Evolutionary conservation across 2,113 vertebrate genomes (phyloP).

Genomic region (Glaucidium brasilianum): DNA sequence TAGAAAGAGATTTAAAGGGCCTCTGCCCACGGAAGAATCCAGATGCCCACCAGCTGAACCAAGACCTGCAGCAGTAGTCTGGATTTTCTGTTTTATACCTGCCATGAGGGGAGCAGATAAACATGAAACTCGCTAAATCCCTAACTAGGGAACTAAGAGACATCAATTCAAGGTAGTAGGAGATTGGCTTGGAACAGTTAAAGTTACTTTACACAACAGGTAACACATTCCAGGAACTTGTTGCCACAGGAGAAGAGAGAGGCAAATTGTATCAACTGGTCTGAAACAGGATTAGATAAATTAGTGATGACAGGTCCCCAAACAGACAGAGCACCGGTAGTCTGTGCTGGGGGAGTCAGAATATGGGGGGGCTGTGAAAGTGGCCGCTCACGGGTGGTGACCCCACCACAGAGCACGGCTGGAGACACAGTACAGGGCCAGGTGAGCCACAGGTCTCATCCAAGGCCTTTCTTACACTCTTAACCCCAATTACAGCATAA

Average conservation of each 20-base stretch:
- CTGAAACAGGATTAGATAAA: neutral
- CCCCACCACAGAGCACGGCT: neutral
- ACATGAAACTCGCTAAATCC: rapidly evolving
- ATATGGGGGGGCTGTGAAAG: rapidly evolving
- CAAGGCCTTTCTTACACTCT: neutral
- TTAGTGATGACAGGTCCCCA: rapidly evolving
- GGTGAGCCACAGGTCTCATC: neutral
- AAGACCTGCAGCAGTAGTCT: neutral
- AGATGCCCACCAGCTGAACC: neutral
- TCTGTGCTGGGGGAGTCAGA: no score
- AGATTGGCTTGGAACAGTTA: neutral
- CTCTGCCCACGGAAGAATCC: neutral
- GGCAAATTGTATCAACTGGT: neutral
- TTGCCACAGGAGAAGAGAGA: neutral
- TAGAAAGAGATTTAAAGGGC: neutral
- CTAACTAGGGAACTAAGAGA: rapidly evolving
- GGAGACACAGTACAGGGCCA: rapidly evolving
- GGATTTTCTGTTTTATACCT: neutral
- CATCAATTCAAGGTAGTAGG: no score
- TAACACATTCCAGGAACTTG: neutral
- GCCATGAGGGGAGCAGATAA: no score
- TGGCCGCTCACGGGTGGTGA: rapidly evolving
- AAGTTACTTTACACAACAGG: neutral
- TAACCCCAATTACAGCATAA: neutral
- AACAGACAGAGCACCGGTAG: rapidly evolving